Conservation (phyloP, 2,113 vertebrate genomes). For the Peromyscus leucopus region DNA sequence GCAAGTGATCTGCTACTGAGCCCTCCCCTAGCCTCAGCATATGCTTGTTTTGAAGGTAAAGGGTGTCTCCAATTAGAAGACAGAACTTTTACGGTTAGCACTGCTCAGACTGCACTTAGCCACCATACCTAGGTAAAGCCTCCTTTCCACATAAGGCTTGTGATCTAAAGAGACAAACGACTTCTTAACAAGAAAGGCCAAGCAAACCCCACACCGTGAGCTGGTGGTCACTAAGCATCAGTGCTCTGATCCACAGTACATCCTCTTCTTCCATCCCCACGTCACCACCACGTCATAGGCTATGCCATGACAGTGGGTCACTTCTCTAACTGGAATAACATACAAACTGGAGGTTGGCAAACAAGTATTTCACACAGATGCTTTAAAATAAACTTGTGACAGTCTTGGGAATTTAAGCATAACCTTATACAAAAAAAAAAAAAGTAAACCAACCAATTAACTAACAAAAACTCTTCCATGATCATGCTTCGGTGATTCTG, state of each 20-base stretch:
- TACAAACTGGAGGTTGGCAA: background rate
- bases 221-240: background rate
- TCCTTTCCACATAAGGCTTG: background rate
- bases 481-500: slow-evolving; percentile 69
- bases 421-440: background rate
- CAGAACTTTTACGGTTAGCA: background rate
- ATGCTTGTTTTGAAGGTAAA: slow-evolving; percentile 16
- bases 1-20: background rate
- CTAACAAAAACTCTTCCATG: background rate
- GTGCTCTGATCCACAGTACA: background rate
- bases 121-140: background rate
- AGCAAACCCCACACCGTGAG: background rate
- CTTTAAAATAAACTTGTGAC: slow-evolving; percentile 40
- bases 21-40: too few species aligned
- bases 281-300: background rate
- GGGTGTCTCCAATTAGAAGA: slow-evolving; percentile 2
- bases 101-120: background rate
- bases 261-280: background rate
- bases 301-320: background rate
- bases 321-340: background rate
- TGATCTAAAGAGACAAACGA: slow-evolving; percentile 38
- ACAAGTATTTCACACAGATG: background rate
- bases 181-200: slow-evolving; percentile 44
- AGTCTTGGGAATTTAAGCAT: slow-evolving; percentile 6
- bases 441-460: slow-evolving; percentile 31